Base-by-base conservation (phyloP, 64 coral and sea anemone species). In the Acropora yongei region DNA sequence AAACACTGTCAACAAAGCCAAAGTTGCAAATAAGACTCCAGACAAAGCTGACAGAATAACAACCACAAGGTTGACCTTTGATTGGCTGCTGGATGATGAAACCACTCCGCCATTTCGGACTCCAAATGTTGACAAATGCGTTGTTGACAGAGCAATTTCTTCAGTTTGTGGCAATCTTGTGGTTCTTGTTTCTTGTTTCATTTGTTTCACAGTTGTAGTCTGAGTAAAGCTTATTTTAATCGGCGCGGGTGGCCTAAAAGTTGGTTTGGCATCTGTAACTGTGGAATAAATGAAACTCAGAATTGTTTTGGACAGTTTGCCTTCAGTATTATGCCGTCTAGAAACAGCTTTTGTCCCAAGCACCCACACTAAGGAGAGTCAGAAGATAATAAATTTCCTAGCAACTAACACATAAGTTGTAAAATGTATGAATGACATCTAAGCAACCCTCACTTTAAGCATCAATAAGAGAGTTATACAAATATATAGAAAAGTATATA, bases 211-310 rank as follows among this genome's bases (percentile, higher is more conserved):
- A 71, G 18, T 20, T 1, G 18, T 71, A 71, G 5, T 71, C 39
- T 19, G 68, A 40, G 75, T 12, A 13, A 6, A 13, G 4, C 3
- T 16, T 10, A 3, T 47, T 78, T 49, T 16, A 1, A 14, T 3
- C 49, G 75, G 17, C 6, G 44, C 18, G 5, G 10, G 17, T 41
- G 44, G 48, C 51, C 10, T 5, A 71, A 30, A 85, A 19, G 82
- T 85, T 85, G 82, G 82, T 71, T 40, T 47, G 43, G 49, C 46
- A 45, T 85, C 82, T 9, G 82, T 85, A 72, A 85, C 82, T 85
- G 49, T 39, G n/a, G 65, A 47, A 8, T 45, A 1, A 67, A 48
- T 48, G 2, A 66, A 85, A 49, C 1, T 49, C 9, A 12, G 4
- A 18, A 4, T 53, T 55, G 19, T 57, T 10, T 63, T 63, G 60